These are phyloP conservation scores for Cryptoblepharus egeriae DNA, from an alignment of 2,797 vertebrate genomes.

Conservation along the genomic window DNA sequence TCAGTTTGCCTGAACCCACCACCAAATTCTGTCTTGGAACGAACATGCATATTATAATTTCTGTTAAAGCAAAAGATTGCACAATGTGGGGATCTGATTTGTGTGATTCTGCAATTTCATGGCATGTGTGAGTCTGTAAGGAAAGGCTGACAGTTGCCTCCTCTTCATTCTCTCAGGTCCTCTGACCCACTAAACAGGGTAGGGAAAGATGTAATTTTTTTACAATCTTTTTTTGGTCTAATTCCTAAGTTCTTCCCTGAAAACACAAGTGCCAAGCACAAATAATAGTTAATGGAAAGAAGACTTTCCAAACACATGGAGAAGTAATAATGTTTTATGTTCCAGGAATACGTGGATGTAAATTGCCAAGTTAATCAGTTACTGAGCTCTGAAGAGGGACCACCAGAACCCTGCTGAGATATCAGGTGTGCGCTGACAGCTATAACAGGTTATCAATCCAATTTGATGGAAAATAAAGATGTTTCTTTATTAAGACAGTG, in stretches of 20 bases:
- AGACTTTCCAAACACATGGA: conserved; percentile 11
- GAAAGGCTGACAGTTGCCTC: not conserved
- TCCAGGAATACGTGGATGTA: conserved; percentile 22
- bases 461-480: conserved; percentile 31
- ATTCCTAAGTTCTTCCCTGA: not conserved
- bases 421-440: conserved; percentile 47
- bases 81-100: not conserved
- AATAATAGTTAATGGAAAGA: conserved; percentile 3
- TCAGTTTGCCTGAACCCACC: too few species aligned
- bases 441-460: conserved; percentile 42
- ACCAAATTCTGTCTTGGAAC: not conserved
- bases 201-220: too few species aligned
- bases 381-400: conserved; percentile 51
- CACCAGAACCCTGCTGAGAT: conserved; percentile 35
- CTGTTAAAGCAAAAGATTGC: not conserved
- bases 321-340: not conserved
- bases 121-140: not conserved
- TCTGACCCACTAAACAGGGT: not conserved
- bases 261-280: not conserved
- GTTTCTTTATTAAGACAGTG: conserved; percentile 33
- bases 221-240: too few species aligned
- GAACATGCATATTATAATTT: not conserved
- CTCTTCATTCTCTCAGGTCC: conserved; percentile 2
- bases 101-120: not conserved
- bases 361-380: conserved; percentile 53